phyloP scores from a whole-genome alignment of 1,140 invertebrate genomes.

The Sitobion miscanthi region DNA sequence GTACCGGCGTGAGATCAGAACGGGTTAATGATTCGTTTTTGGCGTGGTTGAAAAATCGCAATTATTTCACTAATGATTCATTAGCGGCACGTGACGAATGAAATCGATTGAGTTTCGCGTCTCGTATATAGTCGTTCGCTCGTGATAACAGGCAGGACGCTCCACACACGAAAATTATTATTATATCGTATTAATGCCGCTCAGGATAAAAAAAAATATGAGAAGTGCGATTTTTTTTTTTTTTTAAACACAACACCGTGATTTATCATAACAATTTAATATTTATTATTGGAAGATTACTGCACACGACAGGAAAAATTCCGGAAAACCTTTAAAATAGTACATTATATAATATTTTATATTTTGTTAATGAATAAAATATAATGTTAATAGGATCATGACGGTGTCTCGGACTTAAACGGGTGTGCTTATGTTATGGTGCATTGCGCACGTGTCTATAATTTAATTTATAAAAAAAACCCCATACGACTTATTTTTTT shows the following conservation, averaged over 20 bases:
- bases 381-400: not conserved
- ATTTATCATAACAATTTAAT: not conserved
- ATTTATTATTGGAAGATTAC: not conserved
- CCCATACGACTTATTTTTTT: no score
- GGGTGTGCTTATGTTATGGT: not conserved
- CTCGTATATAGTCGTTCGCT: no score
- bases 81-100: not conserved
- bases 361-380: not conserved
- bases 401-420: not conserved
- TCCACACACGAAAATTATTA: not conserved
- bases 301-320: not conserved
- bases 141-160: not conserved
- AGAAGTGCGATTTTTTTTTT: no score
- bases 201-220: not conserved
- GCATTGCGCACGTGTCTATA: not conserved
- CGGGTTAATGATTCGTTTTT: not conserved
- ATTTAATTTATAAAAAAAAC: not conserved
- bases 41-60: not conserved
- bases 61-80: constrained; percentile 21
- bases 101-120: not conserved
- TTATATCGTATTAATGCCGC: not conserved
- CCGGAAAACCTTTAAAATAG: not conserved
- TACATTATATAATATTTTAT: not conserved
- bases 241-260: no score
- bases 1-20: not conserved